Evolutionary conservation across 2,797 vertebrate species (phyloP).

Genomic region (Sebastes cheni): DNA sequence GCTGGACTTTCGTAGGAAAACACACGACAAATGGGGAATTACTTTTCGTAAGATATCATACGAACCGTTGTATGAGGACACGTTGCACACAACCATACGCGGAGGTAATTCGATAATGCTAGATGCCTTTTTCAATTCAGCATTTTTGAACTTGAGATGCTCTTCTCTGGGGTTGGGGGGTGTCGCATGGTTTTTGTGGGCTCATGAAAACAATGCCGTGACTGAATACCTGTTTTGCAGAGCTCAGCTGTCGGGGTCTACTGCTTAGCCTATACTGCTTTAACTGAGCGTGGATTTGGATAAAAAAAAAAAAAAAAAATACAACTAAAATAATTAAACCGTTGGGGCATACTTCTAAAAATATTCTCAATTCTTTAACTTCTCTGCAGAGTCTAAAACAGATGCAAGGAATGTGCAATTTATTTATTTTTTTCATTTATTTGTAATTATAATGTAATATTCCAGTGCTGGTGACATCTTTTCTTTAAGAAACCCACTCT

Average conservation of each 20-base stretch:
- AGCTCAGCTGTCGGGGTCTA: constrained; percentile 26
- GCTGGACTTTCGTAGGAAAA: too few species aligned
- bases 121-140: constrained; percentile 65
- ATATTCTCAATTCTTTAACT: background rate
- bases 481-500: background rate
- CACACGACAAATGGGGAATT: too few species aligned
- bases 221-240: constrained; percentile 51
- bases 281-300: constrained; percentile 14
- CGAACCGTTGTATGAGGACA: too few species aligned
- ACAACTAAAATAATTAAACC: background rate
- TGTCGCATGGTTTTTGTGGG: constrained; percentile 46
- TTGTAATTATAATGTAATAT: constrained; percentile 17
- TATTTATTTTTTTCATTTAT: background rate
- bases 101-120: constrained; percentile 42
- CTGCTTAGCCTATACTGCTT: constrained; percentile 36
- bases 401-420: constrained; percentile 56
- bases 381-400: constrained; percentile 28
- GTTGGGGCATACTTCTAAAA: background rate
- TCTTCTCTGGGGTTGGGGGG: background rate
- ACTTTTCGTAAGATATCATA: too few species aligned
- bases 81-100: background rate
- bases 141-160: constrained; percentile 58
- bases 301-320: background rate
- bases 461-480: constrained; percentile 2
- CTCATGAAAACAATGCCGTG: constrained; percentile 44